These are phyloP conservation scores for Drosophila nigritarsus DNA, from an alignment of 2,888 invertebrate species.

Conservation along the genomic window DNA sequence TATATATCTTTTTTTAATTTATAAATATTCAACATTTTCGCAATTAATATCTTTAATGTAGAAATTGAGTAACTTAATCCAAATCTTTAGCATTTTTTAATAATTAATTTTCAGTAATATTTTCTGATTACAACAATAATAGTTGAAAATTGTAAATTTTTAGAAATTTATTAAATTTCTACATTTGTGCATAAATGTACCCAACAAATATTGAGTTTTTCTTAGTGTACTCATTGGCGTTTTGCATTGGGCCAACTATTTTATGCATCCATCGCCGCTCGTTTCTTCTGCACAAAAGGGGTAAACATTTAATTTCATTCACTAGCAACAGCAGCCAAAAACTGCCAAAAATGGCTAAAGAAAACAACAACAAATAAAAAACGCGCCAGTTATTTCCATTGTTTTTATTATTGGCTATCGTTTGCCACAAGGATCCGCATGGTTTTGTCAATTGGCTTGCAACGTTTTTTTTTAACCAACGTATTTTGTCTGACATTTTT, in stretches of 20 bases:
- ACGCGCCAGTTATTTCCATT: conserved; percentile 48
- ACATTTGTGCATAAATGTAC: neutral
- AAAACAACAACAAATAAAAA: conserved; percentile 22
- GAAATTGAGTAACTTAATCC: neutral
- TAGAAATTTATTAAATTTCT: neutral
- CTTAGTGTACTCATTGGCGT: conserved; percentile 16
- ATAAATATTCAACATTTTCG: neutral
- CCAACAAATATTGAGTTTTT: neutral
- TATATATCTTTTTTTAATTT: neutral
- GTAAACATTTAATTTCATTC: conserved; percentile 76
- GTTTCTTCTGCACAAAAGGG: conserved; percentile 44
- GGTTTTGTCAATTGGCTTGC: conserved; percentile 15
- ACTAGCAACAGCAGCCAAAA: conserved; percentile 61
- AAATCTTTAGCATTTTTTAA: neutral
- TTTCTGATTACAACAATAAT: neutral
- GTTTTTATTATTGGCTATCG: conserved; percentile 49
- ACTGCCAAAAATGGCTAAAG: conserved; percentile 45
- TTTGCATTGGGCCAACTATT: conserved; percentile 48
- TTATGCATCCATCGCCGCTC: conserved; percentile 8
- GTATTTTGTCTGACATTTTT: neutral
- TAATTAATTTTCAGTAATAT: neutral
- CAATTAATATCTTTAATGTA: neutral
- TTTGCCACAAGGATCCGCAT: conserved; percentile 5
- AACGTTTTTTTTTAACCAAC: neutral
- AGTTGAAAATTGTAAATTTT: neutral